Conservation (phyloP, 2,797 vertebrate species). For the Pteronotus mesoamericanus region DNA sequence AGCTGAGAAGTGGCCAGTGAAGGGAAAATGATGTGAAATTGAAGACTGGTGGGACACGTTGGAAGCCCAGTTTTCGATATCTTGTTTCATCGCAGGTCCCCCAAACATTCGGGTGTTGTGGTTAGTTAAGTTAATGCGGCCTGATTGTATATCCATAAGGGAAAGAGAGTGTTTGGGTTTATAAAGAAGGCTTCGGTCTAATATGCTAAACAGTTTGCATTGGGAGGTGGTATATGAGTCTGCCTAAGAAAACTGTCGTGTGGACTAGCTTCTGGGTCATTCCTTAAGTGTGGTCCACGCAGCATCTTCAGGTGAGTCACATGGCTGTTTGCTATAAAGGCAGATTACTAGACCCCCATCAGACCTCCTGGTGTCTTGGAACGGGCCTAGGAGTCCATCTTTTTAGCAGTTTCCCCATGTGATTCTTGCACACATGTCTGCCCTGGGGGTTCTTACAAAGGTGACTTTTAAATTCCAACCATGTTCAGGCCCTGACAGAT, state of each 20-base stretch:
- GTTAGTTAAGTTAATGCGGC: not conserved
- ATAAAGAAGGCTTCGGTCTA: not conserved
- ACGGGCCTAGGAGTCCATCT: not conserved
- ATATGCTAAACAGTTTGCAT: not conserved
- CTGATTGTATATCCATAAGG: no score
- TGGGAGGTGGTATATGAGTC: not conserved
- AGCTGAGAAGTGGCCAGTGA: not conserved
- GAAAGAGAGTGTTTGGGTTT: not conserved
- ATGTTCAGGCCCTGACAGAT: not conserved
- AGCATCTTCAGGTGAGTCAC: not conserved
- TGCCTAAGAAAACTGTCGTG: not conserved
- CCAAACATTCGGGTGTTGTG: not conserved
- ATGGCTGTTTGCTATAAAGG: not conserved
- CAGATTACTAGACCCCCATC: not conserved
- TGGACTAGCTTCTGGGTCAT: not conserved
- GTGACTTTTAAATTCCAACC: not conserved
- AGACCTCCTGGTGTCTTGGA: not conserved
- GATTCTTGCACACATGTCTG: not conserved
- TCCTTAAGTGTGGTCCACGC: not conserved
- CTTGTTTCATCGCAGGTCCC: not conserved
- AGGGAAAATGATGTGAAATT: not conserved
- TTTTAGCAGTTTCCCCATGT: not conserved
- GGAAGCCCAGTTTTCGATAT: not conserved
- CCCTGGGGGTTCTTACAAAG: not conserved
- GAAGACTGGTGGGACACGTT: not conserved